Conservation (phyloP, 2,113 vertebrate species). For the Asarcornis scutulata region DNA sequence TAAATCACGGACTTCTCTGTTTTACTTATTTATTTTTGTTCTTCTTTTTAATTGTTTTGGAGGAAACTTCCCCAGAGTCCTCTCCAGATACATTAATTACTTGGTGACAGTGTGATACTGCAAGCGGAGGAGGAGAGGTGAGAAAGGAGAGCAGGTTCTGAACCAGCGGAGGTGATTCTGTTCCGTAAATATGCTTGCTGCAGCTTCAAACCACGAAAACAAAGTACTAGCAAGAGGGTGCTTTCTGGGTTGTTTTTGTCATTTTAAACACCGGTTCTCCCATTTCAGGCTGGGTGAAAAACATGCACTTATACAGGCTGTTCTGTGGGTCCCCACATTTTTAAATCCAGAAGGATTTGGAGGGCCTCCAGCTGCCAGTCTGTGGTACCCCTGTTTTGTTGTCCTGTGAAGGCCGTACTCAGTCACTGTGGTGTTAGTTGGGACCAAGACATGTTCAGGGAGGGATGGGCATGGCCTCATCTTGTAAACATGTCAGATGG, state of each 20-base stretch:
- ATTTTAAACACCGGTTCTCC: neutral
- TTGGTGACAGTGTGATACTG: conserved; percentile 24
- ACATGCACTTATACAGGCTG: neutral
- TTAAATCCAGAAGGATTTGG: neutral
- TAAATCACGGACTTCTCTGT: neutral
- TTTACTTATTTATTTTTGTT: too few relatives aligned
- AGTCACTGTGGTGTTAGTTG: neutral
- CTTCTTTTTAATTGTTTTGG: neutral
- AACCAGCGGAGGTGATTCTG: neutral
- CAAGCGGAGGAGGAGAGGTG: conserved; percentile 28
- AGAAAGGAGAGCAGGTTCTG: conserved; percentile 6
- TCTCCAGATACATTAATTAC: conserved; percentile 26
- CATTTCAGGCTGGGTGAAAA: neutral
- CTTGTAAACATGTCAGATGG: neutral
- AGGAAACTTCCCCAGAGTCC: neutral
- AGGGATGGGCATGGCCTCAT: neutral
- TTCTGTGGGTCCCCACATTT: neutral
- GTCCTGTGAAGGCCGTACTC: neutral
- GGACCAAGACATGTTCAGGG: neutral
- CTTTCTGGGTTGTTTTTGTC: neutral
- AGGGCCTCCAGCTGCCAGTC: neutral
- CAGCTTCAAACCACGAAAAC: neutral
- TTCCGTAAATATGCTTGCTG: neutral
- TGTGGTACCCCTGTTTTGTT: neutral
- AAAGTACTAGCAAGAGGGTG: neutral